Base-by-base conservation (phyloP, 1,140 invertebrate genomes). In the Sminthurides bifidus region DNA sequence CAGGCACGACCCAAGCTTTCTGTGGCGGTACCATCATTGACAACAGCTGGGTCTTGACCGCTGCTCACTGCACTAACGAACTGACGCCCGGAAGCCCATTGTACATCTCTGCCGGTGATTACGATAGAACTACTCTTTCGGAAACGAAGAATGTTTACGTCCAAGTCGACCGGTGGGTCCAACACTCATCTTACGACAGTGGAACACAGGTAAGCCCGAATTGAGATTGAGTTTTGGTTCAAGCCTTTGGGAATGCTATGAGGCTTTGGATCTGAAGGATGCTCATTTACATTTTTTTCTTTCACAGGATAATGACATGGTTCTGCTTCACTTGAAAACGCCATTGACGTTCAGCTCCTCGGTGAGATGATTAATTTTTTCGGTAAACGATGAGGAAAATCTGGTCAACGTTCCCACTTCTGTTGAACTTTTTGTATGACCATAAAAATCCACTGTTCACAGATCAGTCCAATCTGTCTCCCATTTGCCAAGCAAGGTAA, bases 11-110 rank as follows among this genome's bases (percentile, higher is more conserved):
- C 5, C 53, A 56, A 12, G 50, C 24, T 24, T 51, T 61, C 33
- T 62, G 60, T 82, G 80, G 78, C 71, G 0, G 80, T 68, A 15
- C 30, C 0, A 52, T 62, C 30, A 56, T 62, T 15, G 30, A 43
- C 15, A 52, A 68, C 0, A 68, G 66, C 21, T 80, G 80, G 67
- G 73, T 82, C 1, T 2, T 87, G 2, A 80, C 82, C 0, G 84
- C 84, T 27, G 61, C 56, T 38, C 59, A 60, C 58, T 64, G 65
- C 31, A 58, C 50, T 6, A 52, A 49, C 43, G 38, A 27, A 27
- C 5, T 59, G 43, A 1, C 14, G 8, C 21, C 29, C 2, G 27
- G 30, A 1, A 23, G n/a, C 17, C 12, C 6, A n/a, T 40, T 53
- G 27, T 54, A 38, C 27, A 53, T 52, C 14, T 56, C 65, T 55